Evolutionary conservation across 2,888 invertebrate species (phyloP).

Genomic region (Luffia ferchaultella): DNA sequence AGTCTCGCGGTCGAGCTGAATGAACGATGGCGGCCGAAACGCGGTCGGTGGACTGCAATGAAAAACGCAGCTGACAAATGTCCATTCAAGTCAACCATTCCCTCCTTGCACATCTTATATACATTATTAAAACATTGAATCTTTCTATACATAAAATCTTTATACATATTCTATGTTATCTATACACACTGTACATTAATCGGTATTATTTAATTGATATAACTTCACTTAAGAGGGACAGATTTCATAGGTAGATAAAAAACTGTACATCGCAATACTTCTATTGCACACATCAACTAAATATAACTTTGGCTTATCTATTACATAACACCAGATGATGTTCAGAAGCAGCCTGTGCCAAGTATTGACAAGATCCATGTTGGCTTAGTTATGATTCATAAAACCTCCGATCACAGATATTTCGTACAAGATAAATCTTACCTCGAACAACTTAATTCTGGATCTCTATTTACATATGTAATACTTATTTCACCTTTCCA

Average conservation of each 20-base stretch:
- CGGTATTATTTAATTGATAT: slow-evolving; percentile 33
- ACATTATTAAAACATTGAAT: slow-evolving; percentile 29
- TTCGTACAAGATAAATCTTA: background rate
- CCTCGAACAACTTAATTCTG: slow-evolving; percentile 4
- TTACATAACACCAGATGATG: slow-evolving; percentile 12
- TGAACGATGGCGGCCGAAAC: background rate
- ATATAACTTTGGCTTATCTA: slow-evolving; percentile 63
- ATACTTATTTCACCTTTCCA: slow-evolving; percentile 19
- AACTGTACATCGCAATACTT: slow-evolving; percentile 59
- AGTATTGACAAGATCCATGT: background rate
- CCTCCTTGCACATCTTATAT: slow-evolving; percentile 3
- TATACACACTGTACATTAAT: slow-evolving; percentile 56
- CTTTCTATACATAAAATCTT: slow-evolving; percentile 34
- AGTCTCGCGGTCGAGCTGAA: too few species aligned
- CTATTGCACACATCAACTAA: slow-evolving; percentile 60
- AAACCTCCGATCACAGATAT: slow-evolving; percentile 25
- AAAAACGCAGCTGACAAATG: background rate
- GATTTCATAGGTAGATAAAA: slow-evolving; percentile 29
- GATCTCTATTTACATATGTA: slow-evolving; percentile 11
- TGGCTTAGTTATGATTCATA: background rate
- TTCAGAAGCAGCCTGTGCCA: background rate
- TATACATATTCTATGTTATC: slow-evolving; percentile 40
- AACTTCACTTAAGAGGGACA: slow-evolving; percentile 34
- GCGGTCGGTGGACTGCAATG: background rate
- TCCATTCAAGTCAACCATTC: slow-evolving; percentile 17